Evolutionary conservation across 2,113 vertebrate species (phyloP), one percentile per base, ranked within the genome.

Genomic region (Chitala chitala): DNA sequence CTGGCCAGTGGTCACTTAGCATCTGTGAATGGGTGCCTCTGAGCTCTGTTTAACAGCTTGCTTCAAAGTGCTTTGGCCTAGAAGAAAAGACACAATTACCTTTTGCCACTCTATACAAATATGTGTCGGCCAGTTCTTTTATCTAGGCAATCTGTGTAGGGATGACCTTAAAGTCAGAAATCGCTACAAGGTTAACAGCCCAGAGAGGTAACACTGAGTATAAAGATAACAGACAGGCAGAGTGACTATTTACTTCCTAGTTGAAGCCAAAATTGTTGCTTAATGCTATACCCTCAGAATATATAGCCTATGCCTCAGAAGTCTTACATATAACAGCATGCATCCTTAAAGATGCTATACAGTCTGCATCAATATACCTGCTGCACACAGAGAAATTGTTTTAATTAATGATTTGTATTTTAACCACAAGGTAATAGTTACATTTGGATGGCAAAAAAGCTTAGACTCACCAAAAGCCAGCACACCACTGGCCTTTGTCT

Each of bases 201-300:
- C 42, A 61, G 66, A 17, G 50, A 68, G 10, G 63, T 63, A 40
- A 55, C 12, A 3, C 42, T 48, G n/a, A 68, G n/a, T 24, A 24
- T 26, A 24, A 22, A 44, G 64, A 48, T 42, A 68, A 44, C 10
- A 29, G 22, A 13, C 59, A 63, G 33, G 12, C 59, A 38, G 82
- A 75, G 79, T 85, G 76, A 83, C 65, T 75, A 63, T 20, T 63
- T 6, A 17, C 59, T 63, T 63, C 26, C 26, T n/a, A 31, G 26
- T 31, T 59, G 33, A 63, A 63, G n/a, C 17, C 17, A 15, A 38
- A 63, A 63, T 63, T 33, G n/a, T 20, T 63, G n/a, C 59, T 20
- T 33, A n/a, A 38, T 38, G 59, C 17, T 38, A 20, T 38, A 29
- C 26, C 33, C 29, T 38, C 31, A 36, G 6, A 38, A 38, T 63